Evolutionary conservation across 2,113 vertebrate genomes (phyloP).

Genomic region (Lamprotornis superbus): DNA sequence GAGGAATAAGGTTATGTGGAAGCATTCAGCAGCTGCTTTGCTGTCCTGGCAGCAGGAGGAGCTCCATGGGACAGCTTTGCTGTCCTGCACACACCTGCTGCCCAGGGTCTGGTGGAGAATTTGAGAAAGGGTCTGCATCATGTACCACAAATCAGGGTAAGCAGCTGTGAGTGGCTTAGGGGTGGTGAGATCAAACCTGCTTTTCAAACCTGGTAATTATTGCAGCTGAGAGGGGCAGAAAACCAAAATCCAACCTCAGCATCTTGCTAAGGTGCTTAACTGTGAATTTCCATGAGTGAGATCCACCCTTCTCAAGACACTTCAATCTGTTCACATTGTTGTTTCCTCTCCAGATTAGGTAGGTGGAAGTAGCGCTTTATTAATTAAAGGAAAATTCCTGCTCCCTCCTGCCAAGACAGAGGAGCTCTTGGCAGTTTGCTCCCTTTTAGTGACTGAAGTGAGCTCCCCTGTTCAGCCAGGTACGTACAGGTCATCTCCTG

Average conservation of each 20-base stretch:
- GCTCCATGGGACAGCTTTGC: background rate
- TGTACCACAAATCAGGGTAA: background rate
- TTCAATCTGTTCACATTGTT: conserved; percentile 12
- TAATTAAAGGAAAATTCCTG: background rate
- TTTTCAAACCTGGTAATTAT: conserved; percentile 27
- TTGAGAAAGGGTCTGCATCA: background rate
- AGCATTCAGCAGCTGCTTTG: background rate
- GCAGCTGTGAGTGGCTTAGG: background rate
- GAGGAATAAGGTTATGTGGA: background rate
- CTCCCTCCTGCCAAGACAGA: background rate
- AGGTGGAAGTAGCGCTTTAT: conserved; percentile 22
- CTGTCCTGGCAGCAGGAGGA: background rate
- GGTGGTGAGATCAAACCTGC: background rate
- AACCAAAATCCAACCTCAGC: conserved; percentile 8
- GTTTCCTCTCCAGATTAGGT: conserved; percentile 2
- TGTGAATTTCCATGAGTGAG: conserved; percentile 34
- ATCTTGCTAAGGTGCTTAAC: conserved; percentile 43
- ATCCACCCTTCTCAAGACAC: conserved; percentile 23
- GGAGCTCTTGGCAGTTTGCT: background rate
- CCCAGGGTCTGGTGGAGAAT: background rate
- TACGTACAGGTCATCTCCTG: background rate
- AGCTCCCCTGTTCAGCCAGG: background rate
- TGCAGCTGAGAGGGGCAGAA: conserved; percentile 15
- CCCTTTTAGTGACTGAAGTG: background rate
- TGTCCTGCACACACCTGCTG: background rate